phyloP scores from a whole-genome alignment of 2,888 invertebrate genomes.

The Stictocephala bisonia region DNA sequence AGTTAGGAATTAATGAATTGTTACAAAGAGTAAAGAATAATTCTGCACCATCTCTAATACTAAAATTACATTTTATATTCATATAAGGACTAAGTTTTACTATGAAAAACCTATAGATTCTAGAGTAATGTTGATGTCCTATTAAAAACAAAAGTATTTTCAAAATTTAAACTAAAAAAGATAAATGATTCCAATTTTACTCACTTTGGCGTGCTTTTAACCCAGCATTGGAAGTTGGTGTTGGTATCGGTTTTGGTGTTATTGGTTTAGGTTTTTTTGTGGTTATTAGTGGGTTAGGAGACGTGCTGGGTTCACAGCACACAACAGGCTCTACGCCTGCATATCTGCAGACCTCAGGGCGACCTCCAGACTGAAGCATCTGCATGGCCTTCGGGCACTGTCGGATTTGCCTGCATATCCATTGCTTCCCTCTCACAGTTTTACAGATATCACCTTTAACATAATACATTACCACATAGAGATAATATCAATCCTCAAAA shows the following conservation, averaged over 20 bases:
- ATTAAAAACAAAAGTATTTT: too few relatives aligned
- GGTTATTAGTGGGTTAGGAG: background rate
- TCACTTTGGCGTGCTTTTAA: background rate
- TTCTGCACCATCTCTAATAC: too few relatives aligned
- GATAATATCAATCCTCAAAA: too few relatives aligned
- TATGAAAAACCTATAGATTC: too few relatives aligned
- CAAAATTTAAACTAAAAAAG: too few relatives aligned
- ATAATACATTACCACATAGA: too few relatives aligned
- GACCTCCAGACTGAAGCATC: background rate
- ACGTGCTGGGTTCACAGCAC: background rate
- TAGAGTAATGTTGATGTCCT: too few relatives aligned
- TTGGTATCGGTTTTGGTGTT: background rate
- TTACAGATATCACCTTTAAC: background rate
- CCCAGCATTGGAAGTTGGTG: background rate
- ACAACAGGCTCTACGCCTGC: background rate
- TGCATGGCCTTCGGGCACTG: background rate
- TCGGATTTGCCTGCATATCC: background rate
- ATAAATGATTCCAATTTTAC: too few relatives aligned
- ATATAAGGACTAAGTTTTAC: too few relatives aligned
- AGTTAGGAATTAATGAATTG: too few relatives aligned
- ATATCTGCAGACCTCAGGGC: background rate
- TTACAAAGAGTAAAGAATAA: too few relatives aligned
- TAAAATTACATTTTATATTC: too few relatives aligned
- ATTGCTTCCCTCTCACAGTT: background rate
- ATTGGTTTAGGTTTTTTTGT: background rate